Evolutionary conservation across 2,797 vertebrate species (phyloP), one percentile per base, ranked within the genome.

Genomic region (Anniella stebbinsi): DNA sequence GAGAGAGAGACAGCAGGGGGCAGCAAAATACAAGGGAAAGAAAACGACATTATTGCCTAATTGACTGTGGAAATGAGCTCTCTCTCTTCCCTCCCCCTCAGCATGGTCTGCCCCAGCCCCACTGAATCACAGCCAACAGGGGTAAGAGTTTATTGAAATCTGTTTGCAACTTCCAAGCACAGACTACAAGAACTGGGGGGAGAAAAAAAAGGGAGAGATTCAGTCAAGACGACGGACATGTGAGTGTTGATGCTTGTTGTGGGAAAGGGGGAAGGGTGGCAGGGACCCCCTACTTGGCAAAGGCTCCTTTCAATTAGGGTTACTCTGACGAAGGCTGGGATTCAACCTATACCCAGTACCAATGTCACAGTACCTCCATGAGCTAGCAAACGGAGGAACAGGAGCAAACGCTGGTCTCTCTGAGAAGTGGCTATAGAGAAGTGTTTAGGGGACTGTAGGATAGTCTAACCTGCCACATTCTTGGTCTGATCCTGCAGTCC

Each of bases 1-100:
- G 57, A 60, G 12, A 21, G 18, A 9, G 18, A 3, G 6, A n/a
- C 86, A 89, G 90, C 95, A 96, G 96, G 89, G 94, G 95, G 96
- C 95, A 94, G 96, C 94, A 94, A 25, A 48, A 25, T 1, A 28
- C 45, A 86, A 18, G 5, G 25, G 28, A 54, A 82, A 8, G n/a
- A 17, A 17, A 33, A 11, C 60, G 9, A 0, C 2, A 13, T 41
- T 1, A 4, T 87, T 1, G 90, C 87, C 92, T 60, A 80, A 41
- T 80, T 69, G 12, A 1, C 57, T 0, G 57, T 36, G 3, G 67
- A 70, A 54, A 51, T 41, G 12, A 45, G n/a, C 15, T 60, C 60
- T 87, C 25, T 0, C 25, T 28, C 30, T 85, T 21, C 90, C 91
- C 73, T 90, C 80, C 78, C 93, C 78, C 91, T 83, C 38, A 3